Base-by-base conservation (phyloP, 2,797 vertebrate genomes). In the Poeciliopsis infans region DNA sequence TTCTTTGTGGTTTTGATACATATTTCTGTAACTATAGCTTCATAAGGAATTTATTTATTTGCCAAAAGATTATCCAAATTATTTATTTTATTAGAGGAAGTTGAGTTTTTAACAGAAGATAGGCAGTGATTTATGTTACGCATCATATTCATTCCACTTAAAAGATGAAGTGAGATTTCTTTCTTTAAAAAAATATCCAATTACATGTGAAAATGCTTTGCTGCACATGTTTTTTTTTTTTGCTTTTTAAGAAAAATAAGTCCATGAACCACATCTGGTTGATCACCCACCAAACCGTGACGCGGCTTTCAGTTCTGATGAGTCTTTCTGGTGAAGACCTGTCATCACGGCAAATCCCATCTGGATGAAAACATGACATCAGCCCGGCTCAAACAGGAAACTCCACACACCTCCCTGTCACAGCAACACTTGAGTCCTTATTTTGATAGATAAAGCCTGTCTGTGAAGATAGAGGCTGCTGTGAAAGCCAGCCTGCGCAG, bases 401-500 rank as follows among this genome's bases (percentile, higher is more conserved):
- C 41, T 36, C 20, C 36, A 4, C 13, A 5, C 28, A 13, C 5
- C 12, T 31, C 43, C n/a, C 23, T 45, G 51, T 57, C 59, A 45
- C 3, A 45, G 12, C 36, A 73, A 70, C 72, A 75, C 7, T 10
- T 33, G 1, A 20, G 75, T 74, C 18, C 15, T 74, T 80, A n/a
- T 51, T 84, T 84, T 75, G 75, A 15, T 68, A 20, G 72, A 39
- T 66, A 49, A 79, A 5, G 36, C 64, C 10, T 25, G 79, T 79
- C 82, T 39, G 43, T 45, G 28, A 61, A 72, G 78, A 59, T 78
- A 88, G n/a, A 53, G 55, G 33, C 46, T 23, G 16, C 81, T 75
- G 75, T 86, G 87, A 84, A 83, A 88, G 86, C 82, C 78, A 74
- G 77, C 82, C 89, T 85, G 75, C 74, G 82, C 78, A 4, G 72